These are phyloP conservation scores for Pseudopipra pipra DNA, from an alignment of 2,113 vertebrate species.

Conservation along the genomic window DNA sequence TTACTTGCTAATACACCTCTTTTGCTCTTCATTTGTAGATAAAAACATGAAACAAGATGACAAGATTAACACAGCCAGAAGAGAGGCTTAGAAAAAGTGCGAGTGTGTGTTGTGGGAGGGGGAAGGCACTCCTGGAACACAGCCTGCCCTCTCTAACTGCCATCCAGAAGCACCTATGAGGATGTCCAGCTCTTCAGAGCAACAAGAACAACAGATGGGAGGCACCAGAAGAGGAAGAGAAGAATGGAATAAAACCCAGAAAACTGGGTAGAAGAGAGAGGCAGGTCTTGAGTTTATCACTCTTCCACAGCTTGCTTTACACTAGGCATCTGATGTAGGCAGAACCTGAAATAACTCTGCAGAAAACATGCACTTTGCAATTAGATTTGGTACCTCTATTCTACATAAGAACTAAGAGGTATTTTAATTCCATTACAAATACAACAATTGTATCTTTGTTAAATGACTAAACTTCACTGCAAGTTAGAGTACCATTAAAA, in stretches of 20 bases:
- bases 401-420: neutral
- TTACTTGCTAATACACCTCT: neutral
- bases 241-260: neutral
- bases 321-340: neutral
- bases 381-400: neutral
- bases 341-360: neutral
- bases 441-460: slow-evolving; percentile 23
- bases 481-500: neutral
- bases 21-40: neutral
- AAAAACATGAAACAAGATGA: neutral
- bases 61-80: neutral
- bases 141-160: neutral
- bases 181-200: neutral
- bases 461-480: neutral
- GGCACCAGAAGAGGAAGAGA: neutral
- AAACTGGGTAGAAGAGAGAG: neutral
- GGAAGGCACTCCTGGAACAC: neutral
- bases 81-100: neutral
- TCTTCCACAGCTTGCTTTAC: neutral
- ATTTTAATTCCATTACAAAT: slow-evolving; percentile 40
- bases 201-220: neutral
- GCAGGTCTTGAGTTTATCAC: neutral
- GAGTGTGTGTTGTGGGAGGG: neutral
- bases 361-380: neutral
- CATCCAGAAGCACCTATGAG: neutral